phyloP scores from a whole-genome alignment of 2,113 vertebrate species.

The Lathamus discolor region DNA sequence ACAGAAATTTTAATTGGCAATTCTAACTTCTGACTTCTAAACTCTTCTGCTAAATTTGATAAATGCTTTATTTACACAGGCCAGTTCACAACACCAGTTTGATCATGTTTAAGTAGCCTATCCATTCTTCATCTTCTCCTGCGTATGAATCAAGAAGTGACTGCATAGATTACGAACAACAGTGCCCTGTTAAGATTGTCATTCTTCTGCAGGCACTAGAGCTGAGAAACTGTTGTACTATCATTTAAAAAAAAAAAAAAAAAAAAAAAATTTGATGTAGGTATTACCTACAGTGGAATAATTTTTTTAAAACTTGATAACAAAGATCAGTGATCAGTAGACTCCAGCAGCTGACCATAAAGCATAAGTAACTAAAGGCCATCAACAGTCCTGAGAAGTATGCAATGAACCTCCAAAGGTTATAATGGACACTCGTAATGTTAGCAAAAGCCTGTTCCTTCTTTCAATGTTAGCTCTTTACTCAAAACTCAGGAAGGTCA shows the following conservation, averaged over 20 bases:
- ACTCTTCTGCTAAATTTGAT: not conserved
- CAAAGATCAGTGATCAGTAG: not conserved
- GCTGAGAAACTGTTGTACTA: not conserved
- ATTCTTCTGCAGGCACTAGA: not conserved
- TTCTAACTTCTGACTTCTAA: not conserved
- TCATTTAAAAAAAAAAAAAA: not conserved
- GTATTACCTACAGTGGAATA: not conserved
- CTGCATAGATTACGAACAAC: not conserved
- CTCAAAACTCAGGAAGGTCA: not conserved
- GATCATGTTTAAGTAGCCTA: not conserved
- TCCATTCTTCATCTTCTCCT: not conserved
- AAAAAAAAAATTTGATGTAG: not conserved
- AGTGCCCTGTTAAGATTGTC: not conserved
- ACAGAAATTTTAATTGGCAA: not conserved
- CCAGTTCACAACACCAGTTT: accelerated
- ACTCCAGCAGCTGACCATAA: not conserved
- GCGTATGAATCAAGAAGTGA: not conserved
- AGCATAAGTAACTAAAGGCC: not conserved
- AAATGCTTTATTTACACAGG: not conserved
- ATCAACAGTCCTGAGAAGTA: not conserved
- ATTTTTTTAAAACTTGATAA: not conserved
- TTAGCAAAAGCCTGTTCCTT: not conserved
- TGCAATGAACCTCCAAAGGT: not conserved
- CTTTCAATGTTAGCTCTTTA: not conserved
- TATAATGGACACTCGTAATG: not conserved